Base-by-base conservation (phyloP, 1,140 invertebrate species). In the Drosophila azteca region DNA sequence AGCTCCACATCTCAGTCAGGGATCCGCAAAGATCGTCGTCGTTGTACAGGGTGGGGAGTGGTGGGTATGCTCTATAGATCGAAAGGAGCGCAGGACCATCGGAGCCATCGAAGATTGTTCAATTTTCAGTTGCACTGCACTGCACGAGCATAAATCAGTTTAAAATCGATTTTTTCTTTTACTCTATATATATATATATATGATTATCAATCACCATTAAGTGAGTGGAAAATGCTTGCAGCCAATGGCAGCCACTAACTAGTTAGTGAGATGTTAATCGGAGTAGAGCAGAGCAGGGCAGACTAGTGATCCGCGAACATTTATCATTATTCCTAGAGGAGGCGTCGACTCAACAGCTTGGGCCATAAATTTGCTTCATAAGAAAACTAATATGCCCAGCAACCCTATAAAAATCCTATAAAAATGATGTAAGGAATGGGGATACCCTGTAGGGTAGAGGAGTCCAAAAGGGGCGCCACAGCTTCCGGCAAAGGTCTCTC, bases 401-500 rank as follows among this genome's bases (percentile, higher is more conserved):
- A 24, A 24, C 17, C 45, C 6, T 29, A 17, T 24, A 57, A 15
- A 29, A 52, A 53, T 49, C 43, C 43, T 48, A 52, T 64, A 74
- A 58, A 74, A 65, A 45, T 58, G 44, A 74, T 44, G 51, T 20
- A 2, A 43, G 22, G 31, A 11, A 15, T 0, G 11, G 8, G 31
- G 9, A 35, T 39, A 39, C 35, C 35, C 35, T 49, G 20, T 49
- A 49, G 24, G 46, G 8, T 49, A 5, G 8, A 22, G 3, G 8
- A 57, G 49, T 20, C 35, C 35, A 13, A 53, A 49, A 53, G 71
- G 65, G 76, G 80, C 65, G 55, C 44, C 24, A 53, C 72, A 77
- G 80, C 82, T 84, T 84, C 81, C 81, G 82, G 77, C 81, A 84
- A 85, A 85, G 4, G 35, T 13, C 11, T n/a, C 11, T 48, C 45